A percentile compares a stretch with the other conserved stretches of the same genome.
phyloP scores from a whole-genome alignment of 2,797 vertebrate genomes.

The Ispidina picta region DNA sequence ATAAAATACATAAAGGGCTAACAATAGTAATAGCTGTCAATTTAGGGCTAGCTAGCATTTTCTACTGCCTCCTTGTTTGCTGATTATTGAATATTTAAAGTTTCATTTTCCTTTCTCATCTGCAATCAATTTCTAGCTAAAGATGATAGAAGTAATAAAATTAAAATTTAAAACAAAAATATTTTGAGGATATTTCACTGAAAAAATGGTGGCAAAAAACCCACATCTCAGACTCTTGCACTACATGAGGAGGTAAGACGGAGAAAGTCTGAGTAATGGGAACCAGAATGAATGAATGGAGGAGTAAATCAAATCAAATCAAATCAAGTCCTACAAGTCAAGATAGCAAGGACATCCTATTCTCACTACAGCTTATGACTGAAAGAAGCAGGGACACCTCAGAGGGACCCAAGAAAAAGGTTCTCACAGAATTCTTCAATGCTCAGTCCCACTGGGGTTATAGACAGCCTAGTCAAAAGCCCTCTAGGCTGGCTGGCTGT shows the following conservation, averaged over 20 bases:
- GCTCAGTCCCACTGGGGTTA: background rate
- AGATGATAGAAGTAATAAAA: background rate
- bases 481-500: background rate
- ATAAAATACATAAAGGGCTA: background rate
- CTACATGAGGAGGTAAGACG: background rate
- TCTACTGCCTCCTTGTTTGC: background rate
- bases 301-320: background rate
- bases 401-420: background rate
- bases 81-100: background rate
- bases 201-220: background rate
- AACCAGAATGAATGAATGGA: background rate
- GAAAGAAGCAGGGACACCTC: background rate
- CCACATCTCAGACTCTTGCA: background rate
- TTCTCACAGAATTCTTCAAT: background rate
- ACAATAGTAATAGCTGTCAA: background rate
- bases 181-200: background rate
- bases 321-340: background rate
- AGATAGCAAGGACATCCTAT: background rate
- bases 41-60: background rate
- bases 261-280: background rate
- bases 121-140: background rate
- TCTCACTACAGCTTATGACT: background rate
- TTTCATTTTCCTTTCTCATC: background rate
- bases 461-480: background rate
- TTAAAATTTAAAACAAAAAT: background rate